Evolutionary conservation across 2,888 invertebrate species (phyloP).

Genomic region (Pilophorus perplexus): DNA sequence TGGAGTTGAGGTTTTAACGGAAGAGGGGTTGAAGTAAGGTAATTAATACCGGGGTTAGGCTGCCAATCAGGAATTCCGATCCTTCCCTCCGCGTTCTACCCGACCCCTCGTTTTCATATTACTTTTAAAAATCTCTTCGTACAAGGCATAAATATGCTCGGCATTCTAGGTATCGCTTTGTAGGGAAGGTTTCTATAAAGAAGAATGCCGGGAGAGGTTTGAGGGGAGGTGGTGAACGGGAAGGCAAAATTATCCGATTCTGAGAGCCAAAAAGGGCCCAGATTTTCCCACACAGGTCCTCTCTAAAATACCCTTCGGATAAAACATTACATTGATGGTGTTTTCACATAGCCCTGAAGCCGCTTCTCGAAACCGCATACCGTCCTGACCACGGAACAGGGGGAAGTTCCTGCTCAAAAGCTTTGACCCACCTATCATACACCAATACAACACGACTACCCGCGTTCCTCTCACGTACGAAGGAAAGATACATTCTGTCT

Average conservation of each 20-base stretch:
- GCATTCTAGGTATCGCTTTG: constrained; percentile 43
- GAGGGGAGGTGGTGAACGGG: too few relatives aligned
- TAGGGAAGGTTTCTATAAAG: constrained; percentile 35
- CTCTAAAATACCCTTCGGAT: constrained; percentile 6
- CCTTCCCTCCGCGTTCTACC: not conserved
- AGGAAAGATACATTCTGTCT: too few relatives aligned
- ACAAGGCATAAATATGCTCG: constrained; percentile 42
- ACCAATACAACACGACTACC: too few relatives aligned
- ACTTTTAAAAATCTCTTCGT: constrained; percentile 42
- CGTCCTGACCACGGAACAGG: not conserved
- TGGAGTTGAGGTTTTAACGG: constrained; percentile 43
- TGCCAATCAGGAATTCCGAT: constrained; percentile 44
- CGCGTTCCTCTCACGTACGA: too few relatives aligned
- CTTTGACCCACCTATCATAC: constrained; percentile 9
- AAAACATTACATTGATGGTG: constrained; percentile 19
- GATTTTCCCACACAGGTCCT: not conserved
- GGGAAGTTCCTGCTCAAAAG: constrained; percentile 16
- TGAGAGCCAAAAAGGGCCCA: constrained; percentile 9
- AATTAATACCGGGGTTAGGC: constrained; percentile 44
- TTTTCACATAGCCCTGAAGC: constrained; percentile 11
- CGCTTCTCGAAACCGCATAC: constrained; percentile 5
- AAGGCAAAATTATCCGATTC: constrained; percentile 44
- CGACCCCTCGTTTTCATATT: constrained; percentile 40
- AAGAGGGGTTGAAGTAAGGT: constrained; percentile 33
- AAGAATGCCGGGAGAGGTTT: constrained; percentile 24